Percentiles rank a stretch among this genome's conserved stretches.
Evolutionary conservation across 2,797 vertebrate genomes (phyloP).

Genomic region (Masticophis lateralis): DNA sequence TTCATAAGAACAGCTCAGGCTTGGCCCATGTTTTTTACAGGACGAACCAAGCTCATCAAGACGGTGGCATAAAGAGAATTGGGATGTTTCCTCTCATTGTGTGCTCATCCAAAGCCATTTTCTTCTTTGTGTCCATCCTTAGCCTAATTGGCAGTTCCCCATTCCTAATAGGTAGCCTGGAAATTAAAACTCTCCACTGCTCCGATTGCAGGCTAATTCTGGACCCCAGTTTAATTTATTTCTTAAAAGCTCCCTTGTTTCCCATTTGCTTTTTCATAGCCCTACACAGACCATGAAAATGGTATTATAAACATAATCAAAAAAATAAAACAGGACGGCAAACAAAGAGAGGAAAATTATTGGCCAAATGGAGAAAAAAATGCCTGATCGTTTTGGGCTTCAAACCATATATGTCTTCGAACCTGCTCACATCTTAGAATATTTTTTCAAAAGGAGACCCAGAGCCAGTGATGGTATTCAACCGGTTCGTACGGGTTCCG

Average conservation of each 20-base stretch:
- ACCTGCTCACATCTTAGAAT: background rate
- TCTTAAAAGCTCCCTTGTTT: slow-evolving; percentile 20
- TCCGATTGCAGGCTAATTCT: slow-evolving; percentile 29
- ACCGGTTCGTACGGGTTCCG: rapidly evolving
- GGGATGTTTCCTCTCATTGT: slow-evolving; percentile 4
- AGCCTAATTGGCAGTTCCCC: slow-evolving; percentile 34
- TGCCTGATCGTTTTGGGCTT: background rate
- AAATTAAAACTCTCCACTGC: slow-evolving; percentile 18
- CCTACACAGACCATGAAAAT: slow-evolving; percentile 35
- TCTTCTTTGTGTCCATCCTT: slow-evolving; percentile 17
- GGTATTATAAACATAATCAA: slow-evolving; percentile 30
- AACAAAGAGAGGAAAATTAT: slow-evolving; percentile 9
- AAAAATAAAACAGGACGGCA: slow-evolving; percentile 2
- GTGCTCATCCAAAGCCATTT: slow-evolving; percentile 32
- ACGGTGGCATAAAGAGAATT: slow-evolving; percentile 14
- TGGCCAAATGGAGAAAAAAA: rapidly evolving
- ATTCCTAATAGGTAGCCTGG: slow-evolving; percentile 10
- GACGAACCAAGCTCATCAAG: slow-evolving; percentile 7
- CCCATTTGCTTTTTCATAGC: background rate
- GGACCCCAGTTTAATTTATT: slow-evolving; percentile 37
- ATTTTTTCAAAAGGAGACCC: background rate
- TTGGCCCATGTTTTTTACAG: slow-evolving; percentile 25
- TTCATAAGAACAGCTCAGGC: slow-evolving; percentile 19
- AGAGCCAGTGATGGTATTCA: too few relatives aligned
- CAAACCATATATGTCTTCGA: background rate